Conservation (phyloP, 2,888 invertebrate genomes). For the Drosophila trichaetosa region DNA sequence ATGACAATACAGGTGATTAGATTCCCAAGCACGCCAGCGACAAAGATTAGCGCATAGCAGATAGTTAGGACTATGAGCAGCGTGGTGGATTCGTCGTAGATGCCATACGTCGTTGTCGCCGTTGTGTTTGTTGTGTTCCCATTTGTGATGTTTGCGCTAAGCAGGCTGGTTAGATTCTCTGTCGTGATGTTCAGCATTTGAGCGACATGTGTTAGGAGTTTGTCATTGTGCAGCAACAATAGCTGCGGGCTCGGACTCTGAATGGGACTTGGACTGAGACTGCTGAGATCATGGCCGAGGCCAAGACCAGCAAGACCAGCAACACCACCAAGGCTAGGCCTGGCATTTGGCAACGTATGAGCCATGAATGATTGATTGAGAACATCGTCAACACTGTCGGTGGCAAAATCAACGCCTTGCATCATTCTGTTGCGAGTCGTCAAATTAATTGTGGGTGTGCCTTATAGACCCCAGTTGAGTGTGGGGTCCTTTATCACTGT, state of each 20-base stretch:
- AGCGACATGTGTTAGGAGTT: conserved; percentile 81
- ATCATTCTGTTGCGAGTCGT: conserved; percentile 61
- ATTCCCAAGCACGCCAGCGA: conserved; percentile 93
- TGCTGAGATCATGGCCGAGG: not conserved
- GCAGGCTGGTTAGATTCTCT: conserved; percentile 79
- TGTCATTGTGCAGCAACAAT: conserved; percentile 78
- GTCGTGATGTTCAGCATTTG: conserved; percentile 82
- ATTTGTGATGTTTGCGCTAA: conserved; percentile 49
- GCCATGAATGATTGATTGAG: conserved; percentile 77
- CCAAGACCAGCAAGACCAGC: not conserved
- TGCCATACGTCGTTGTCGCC: conserved; percentile 10
- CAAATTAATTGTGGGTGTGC: conserved; percentile 68
- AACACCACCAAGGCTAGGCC: not conserved
- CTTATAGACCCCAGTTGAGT: conserved; percentile 11
- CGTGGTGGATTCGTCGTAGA: conserved; percentile 57
- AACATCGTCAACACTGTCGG: conserved; percentile 64
- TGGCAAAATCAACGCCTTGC: conserved; percentile 60
- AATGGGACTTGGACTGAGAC: conserved; percentile 3
- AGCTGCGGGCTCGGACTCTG: conserved; percentile 58
- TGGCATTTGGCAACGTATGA: conserved; percentile 60
- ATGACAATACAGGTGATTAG: conserved; percentile 94
- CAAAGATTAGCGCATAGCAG: conserved; percentile 87
- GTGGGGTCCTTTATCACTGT: conserved; percentile 49
- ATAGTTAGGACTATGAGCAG: conserved; percentile 87
- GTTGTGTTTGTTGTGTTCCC: conserved; percentile 29